Percentiles rank a stretch among this genome's conserved stretches.
Evolutionary conservation across 2,888 invertebrate species (phyloP).

Genomic region (Dasysyrphus tricinctus): DNA sequence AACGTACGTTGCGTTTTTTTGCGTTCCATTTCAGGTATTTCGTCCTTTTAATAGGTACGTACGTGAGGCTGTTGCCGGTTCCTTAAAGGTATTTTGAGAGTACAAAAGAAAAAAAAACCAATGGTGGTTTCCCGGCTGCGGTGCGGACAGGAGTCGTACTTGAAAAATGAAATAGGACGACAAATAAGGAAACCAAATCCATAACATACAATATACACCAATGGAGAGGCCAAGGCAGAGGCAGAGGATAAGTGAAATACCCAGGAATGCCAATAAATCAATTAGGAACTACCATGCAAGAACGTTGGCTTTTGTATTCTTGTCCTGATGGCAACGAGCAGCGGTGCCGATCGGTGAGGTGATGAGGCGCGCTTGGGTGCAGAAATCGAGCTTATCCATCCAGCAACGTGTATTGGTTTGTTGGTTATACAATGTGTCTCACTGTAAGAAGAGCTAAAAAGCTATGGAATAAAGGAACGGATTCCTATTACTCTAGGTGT

Average conservation of each 20-base stretch:
- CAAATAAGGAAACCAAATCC: constrained; percentile 67
- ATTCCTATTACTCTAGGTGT: not conserved
- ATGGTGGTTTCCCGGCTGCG: not conserved
- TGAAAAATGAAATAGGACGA: constrained; percentile 38
- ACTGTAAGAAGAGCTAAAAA: constrained; percentile 15
- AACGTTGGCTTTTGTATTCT: constrained; percentile 69
- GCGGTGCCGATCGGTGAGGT: not conserved
- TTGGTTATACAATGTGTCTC: not conserved
- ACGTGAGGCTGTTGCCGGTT: constrained; percentile 25
- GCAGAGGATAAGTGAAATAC: constrained; percentile 60
- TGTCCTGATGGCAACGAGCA: constrained; percentile 29
- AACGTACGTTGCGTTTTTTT: constrained; percentile 63
- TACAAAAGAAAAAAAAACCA: not conserved
- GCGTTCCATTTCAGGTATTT: constrained; percentile 60
- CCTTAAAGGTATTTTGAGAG: constrained; percentile 3
- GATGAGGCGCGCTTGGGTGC: constrained; percentile 8
- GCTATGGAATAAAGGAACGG: not conserved
- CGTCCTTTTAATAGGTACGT: constrained; percentile 8
- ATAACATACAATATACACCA: constrained; percentile 25
- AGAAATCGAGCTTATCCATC: constrained; percentile 60
- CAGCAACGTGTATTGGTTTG: not conserved
- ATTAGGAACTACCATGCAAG: constrained; percentile 72
- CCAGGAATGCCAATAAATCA: constrained; percentile 75
- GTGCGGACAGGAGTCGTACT: not conserved
- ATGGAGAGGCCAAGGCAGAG: not conserved